Base-by-base conservation (phyloP, 2,888 invertebrate species). In the Myopa testacea region DNA sequence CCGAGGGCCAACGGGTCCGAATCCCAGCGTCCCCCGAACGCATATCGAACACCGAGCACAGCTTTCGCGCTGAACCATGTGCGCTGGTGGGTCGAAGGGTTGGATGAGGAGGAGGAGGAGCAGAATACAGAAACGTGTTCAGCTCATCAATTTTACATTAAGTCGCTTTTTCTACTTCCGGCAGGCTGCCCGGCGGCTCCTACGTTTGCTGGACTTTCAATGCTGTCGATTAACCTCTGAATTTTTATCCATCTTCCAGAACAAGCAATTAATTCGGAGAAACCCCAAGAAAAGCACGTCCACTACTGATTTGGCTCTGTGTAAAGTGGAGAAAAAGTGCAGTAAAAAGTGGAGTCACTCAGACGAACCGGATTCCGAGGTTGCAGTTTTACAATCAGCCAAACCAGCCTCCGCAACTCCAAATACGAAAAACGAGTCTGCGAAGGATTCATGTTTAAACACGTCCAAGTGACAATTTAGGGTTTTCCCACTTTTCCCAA, bases 131-230 rank as follows among this genome's bases (percentile, higher is more conserved):
- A 65, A 14, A 58, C 58, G 55, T 75, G 67, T 67, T 67, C 67
- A 75, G 67, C 67, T 75, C 75, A 75, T 75, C 68, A 75, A 75
- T 68, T 75, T 58, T 19, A 55, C 75, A 75, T 75, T 58, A 75
- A 52, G 68, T 19, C 55, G 75, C 26, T 74, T 62, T 65, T 74
- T 40, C 55, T 40, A 67, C 75, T 75, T 68, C 75, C 75, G 75
- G 68, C 50, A 38, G 67, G 8, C 10, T 37, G 37, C 34, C 37
- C 40, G 8, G 12, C 55, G 55, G 55, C 10, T 55, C 55, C 16
- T 16, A n/a, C n/a, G 10, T 5, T 55, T 5, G 16, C 55, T 55
- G 16, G 4, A 55, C n/a, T 1, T n/a, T 55, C 6, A n/a, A 55
- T 55, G 1, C 55, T 8, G 55, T n/a, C 3, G 10, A n/a, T 14